Evolutionary conservation across 2,113 vertebrate species (phyloP), one percentile per base, ranked within the genome.

Genomic region (Puma concolor): DNA sequence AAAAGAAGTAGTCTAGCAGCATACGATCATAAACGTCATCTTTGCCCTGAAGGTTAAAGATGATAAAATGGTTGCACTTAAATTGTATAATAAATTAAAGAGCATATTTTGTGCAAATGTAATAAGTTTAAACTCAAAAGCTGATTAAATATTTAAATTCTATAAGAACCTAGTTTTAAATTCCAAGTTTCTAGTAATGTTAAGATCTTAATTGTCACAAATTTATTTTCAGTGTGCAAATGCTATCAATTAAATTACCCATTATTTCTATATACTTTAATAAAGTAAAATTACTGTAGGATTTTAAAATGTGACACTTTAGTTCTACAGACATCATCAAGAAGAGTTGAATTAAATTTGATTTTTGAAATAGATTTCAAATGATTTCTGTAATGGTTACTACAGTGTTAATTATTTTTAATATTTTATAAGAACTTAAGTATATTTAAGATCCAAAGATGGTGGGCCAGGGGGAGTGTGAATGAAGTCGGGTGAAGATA

Each of bases 1-100:
- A 99, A 98, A 99, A 99, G 99, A 99, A 99, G 98, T 99, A 99
- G 97, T 99, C 99, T 99, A 99, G 99, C 98, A 99, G 99, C 99
- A 99, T 99, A 96, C 99, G 99, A 99, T 99, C 99, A 91, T 99
- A 99, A 97, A 99, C 99, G 98, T 99, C 99, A 96, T 99, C 99
- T 98, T 99, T 99, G 96, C 99, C 99, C 99, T 99, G 98, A 95
- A 99, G 98, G 98, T 98, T 98, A 98, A 98, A 99, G 96, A 98
- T 98, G 97, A 98, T 97, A 98, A 98, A 98, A 98, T 97, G 96
- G 97, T 98, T 97, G 97, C 97, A 95, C 98, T 97, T 98, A 98
- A 98, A 98, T 97, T 97, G 98, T 98, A 98, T 97, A 98, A 98
- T 97, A 98, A 97, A 97, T 97, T 97, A 94, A 98, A 98, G 97